phyloP scores from a whole-genome alignment of 2,113 vertebrate genomes.

The Mastomys natalensis region DNA sequence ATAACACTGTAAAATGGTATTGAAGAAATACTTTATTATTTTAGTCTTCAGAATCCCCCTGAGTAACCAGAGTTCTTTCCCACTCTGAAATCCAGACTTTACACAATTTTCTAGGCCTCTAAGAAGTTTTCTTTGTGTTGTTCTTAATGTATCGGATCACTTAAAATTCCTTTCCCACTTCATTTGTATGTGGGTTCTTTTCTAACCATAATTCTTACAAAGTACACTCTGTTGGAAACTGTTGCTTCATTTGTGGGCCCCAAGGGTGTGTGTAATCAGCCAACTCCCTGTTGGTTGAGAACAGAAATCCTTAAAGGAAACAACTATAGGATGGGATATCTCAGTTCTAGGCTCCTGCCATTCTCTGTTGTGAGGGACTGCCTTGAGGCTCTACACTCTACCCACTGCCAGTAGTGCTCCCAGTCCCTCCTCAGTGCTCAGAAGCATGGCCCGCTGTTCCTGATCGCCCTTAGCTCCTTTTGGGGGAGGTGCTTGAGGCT shows the following conservation, averaged over 20 bases:
- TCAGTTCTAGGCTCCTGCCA: neutral
- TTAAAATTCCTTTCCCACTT: constrained; percentile 38
- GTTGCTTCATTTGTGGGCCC: neutral
- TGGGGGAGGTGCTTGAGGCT: neutral
- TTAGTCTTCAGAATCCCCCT: neutral
- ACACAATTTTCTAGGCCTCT: constrained; percentile 10
- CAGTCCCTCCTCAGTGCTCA: neutral
- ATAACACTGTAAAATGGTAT: neutral
- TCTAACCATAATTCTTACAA: neutral
- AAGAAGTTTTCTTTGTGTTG: constrained; percentile 34
- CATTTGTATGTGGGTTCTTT: neutral
- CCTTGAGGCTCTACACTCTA: neutral
- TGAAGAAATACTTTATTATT: neutral
- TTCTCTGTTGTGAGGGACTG: constrained; percentile 5
- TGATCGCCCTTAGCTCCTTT: neutral
- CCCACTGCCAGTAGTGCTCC: neutral
- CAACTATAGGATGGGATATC: neutral
- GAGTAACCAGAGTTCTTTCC: constrained; percentile 12
- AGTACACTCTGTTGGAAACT: neutral
- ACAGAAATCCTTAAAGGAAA: constrained; percentile 40
- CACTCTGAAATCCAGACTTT: constrained; percentile 50
- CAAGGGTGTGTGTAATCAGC: neutral
- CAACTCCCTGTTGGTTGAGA: neutral
- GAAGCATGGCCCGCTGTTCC: neutral
- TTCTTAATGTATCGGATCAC: neutral